A percentile compares a stretch with the other conserved stretches of the same genome.
These are phyloP conservation scores for Buceros bicornis DNA, from an alignment of 2,797 vertebrate genomes.

Conservation along the genomic window DNA sequence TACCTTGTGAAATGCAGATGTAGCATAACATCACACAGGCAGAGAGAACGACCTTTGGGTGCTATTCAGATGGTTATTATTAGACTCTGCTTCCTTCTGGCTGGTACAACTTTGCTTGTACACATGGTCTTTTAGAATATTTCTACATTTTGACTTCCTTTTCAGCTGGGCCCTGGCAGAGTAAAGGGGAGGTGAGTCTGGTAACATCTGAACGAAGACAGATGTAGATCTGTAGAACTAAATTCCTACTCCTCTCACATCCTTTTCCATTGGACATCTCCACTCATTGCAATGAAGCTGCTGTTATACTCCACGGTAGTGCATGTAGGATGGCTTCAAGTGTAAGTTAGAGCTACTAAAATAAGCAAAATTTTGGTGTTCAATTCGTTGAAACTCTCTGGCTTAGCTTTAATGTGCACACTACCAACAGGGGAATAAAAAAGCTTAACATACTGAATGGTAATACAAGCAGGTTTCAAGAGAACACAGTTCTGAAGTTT, in stretches of 20 bases:
- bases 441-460: too few species aligned
- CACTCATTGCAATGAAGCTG: neutral
- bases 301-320: neutral
- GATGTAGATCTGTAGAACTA: neutral
- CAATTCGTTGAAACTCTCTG: neutral
- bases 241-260: neutral
- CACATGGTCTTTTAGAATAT: neutral
- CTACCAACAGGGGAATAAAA: neutral
- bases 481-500: neutral
- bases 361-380: neutral
- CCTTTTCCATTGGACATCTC: neutral
- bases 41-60: slow-evolving; percentile 39
- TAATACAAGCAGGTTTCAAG: neutral
- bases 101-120: neutral
- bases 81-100: neutral
- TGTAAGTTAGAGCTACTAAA: neutral
- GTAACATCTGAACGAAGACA: neutral
- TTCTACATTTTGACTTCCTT: neutral
- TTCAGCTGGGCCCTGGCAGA: neutral
- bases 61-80: slow-evolving; percentile 31
- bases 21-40: slow-evolving; percentile 33
- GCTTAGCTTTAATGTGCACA: neutral
- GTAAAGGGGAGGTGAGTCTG: neutral
- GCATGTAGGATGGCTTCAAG: neutral
- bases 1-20: slow-evolving; percentile 43